Evolutionary conservation across 2,113 vertebrate species (phyloP), one percentile per base, ranked within the genome.

Genomic region (Carollia perspicillata): DNA sequence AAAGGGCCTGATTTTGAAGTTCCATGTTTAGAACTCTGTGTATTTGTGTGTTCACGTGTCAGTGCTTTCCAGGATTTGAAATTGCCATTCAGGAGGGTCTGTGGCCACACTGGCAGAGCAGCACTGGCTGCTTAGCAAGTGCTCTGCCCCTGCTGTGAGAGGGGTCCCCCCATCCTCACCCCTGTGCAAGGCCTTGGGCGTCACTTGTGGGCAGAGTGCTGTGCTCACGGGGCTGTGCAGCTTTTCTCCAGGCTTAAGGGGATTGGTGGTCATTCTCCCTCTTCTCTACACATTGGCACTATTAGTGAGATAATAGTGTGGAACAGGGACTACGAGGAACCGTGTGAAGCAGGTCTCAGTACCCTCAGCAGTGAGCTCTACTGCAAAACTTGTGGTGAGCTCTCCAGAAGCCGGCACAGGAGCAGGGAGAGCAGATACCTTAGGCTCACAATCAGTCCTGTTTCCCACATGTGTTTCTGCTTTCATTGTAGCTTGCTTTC

Each of bases 401-500:
- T 18, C 13, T 12, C 40, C 5, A 13, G 11, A 81, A 74, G 42
- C 2, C 22, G 12, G 60, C 9, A 14, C 0, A 42, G 51, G 28
- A 3, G 17, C 1, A 0, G 17, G 35, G 22, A 69, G 16, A 40
- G 3, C 2, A 8, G 1, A 23, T 9, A 16, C 18, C 30, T 63
- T 5, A 22, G 17, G 13, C 42, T 3, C 3, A 0, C 0, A 35
- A 33, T 18, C 22, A 40, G 14, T 3, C n/a, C 51, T 17, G 1
- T 37, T 40, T 33, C 16, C 33, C 9, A 9, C 1, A 0, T 2
- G 9, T 2, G 1, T 44, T 65, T 80, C 13, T 58, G 47, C 26
- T 22, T 22, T 13, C 55, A 44, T 6, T 0, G 22, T 65, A 20
- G 37, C 37, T n/a, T 63, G 22, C 20, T 1, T 3, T 49, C 22